phyloP scores from a whole-genome alignment of 1,140 invertebrate species.

The Dreissena rostriformis region DNA sequence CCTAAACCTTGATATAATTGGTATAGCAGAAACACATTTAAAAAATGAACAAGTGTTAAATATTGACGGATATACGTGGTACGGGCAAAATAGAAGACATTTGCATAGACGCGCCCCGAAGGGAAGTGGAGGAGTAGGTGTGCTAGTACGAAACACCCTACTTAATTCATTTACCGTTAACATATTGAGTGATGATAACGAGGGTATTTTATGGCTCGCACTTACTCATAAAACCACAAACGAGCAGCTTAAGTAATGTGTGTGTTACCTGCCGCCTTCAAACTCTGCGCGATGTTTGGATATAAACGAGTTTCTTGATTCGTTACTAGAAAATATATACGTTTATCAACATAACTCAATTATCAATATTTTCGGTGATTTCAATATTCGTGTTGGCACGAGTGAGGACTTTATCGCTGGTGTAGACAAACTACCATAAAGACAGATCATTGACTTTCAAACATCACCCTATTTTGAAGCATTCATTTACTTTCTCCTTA shows the following conservation, averaged over 20 bases:
- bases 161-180: not conserved
- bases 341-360: not conserved
- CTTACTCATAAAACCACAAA: not conserved
- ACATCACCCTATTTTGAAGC: not conserved
- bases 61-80: not conserved
- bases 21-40: not conserved
- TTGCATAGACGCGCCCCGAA: not conserved
- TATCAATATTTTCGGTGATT: not conserved
- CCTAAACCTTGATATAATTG: no score
- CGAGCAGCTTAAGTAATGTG: not conserved
- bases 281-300: not conserved
- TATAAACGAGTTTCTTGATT: not conserved
- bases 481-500: not conserved
- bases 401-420: not conserved
- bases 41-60: not conserved
- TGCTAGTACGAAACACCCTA: not conserved
- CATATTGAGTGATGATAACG: not conserved
- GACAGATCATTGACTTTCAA: no score
- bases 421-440: no score
- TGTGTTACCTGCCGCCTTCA: not conserved
- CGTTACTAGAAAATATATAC: no score
- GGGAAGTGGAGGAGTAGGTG: not conserved
- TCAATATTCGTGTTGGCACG: not conserved
- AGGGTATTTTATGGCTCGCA: not conserved
- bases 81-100: not conserved